Percentiles rank a stretch among this genome's conserved stretches.
Conservation (phyloP, 2,113 vertebrate species). For the Sturnus vulgaris region DNA sequence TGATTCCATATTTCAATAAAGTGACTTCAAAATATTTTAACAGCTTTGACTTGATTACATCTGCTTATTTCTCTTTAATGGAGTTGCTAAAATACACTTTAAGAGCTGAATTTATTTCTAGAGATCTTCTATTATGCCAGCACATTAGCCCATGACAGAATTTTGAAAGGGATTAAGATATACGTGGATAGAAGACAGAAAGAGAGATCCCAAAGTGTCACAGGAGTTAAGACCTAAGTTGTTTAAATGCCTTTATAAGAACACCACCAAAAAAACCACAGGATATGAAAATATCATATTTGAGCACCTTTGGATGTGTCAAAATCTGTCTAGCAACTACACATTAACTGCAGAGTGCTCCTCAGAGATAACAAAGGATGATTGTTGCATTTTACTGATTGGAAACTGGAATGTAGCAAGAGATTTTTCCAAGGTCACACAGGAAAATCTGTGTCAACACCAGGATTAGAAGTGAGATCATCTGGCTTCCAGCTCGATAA, state of each 20-base stretch:
- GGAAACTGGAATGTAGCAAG: not conserved
- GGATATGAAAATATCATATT: not conserved
- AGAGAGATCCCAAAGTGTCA: not conserved
- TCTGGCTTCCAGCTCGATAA: slow-evolving; percentile 42
- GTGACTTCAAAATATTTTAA: not conserved
- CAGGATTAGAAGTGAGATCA: slow-evolving; percentile 37
- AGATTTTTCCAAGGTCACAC: not conserved
- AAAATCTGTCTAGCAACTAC: not conserved
- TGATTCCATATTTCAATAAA: not conserved
- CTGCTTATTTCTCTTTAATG: not conserved
- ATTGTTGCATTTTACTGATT: not conserved
- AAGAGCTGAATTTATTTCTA: not conserved
- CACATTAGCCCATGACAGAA: not conserved
- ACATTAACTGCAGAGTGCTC: not conserved
- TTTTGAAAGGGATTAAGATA: not conserved
- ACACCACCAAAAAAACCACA: not conserved
- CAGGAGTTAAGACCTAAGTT: not conserved
- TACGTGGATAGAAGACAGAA: not conserved
- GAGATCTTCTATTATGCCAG: not conserved
- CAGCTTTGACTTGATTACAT: not conserved
- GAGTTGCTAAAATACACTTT: not conserved
- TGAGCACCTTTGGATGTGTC: not conserved
- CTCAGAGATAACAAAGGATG: not conserved
- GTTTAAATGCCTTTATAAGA: not conserved
- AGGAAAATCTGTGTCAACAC: slow-evolving; percentile 48